Evolutionary conservation across 2,888 invertebrate species (phyloP).

Genomic region (Actias luna): DNA sequence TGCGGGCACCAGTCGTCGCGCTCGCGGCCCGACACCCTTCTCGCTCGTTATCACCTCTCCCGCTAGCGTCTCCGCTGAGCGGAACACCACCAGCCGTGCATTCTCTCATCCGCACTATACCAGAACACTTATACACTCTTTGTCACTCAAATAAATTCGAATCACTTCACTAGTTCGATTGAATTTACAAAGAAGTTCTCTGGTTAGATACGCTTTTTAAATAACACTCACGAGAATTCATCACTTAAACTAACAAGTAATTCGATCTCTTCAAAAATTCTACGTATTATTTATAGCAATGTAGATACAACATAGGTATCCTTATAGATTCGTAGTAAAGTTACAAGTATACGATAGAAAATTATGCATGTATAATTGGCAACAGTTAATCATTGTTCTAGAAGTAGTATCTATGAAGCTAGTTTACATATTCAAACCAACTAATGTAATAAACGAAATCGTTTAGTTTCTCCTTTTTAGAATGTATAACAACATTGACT

Average conservation of each 20-base stretch:
- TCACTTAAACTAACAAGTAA: slow-evolving; percentile 40
- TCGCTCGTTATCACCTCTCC: slow-evolving; percentile 53
- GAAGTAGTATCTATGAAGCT: slow-evolving; percentile 37
- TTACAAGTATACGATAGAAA: neutral
- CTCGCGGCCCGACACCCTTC: slow-evolving; percentile 81
- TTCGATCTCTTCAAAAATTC: slow-evolving; percentile 48
- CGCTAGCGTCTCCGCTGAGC: slow-evolving; percentile 69
- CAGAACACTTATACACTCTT: slow-evolving; percentile 33
- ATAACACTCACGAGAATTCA: slow-evolving; percentile 50
- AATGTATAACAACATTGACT: slow-evolving; percentile 39
- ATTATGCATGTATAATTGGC: neutral
- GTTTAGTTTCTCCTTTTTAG: slow-evolving; percentile 37
- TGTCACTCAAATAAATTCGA: slow-evolving; percentile 30
- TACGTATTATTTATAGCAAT: no score
- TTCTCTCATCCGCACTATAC: slow-evolving; percentile 64
- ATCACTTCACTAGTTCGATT: slow-evolving; percentile 30
- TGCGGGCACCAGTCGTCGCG: slow-evolving; percentile 80
- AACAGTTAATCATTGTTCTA: slow-evolving; percentile 48
- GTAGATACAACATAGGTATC: no score
- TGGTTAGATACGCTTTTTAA: slow-evolving; percentile 35
- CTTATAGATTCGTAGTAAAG: neutral
- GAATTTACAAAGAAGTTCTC: slow-evolving; percentile 37
- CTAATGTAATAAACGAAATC: slow-evolving; percentile 34
- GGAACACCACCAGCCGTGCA: slow-evolving; percentile 63
- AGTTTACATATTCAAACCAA: slow-evolving; percentile 43